Evolutionary conservation across 2,113 vertebrate genomes (phyloP).

Genomic region (Takifugu bimaculatus): DNA sequence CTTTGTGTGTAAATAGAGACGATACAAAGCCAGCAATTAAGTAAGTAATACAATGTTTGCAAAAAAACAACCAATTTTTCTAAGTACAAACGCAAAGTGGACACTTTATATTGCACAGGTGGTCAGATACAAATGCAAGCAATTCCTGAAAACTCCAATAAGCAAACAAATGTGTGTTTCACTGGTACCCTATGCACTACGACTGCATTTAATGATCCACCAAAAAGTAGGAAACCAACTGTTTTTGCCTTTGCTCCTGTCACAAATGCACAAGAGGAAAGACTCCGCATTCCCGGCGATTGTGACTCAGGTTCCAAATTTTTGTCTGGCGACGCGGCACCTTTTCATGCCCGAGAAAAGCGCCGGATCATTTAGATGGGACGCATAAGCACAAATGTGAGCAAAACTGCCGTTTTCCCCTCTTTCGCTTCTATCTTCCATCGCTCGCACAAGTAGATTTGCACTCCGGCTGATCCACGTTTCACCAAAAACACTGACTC

Average conservation of each 20-base stretch:
- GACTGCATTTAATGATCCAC: conserved; percentile 59
- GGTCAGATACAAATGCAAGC: conserved; percentile 46
- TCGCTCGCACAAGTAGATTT: conserved; percentile 47
- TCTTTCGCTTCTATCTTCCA: conserved; percentile 24
- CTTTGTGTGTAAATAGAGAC: conserved; percentile 58
- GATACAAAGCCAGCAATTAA: conserved; percentile 66
- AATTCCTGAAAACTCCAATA: conserved; percentile 38
- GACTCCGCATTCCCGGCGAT: conserved; percentile 43
- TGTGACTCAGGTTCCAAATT: conserved; percentile 58
- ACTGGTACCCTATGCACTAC: conserved; percentile 62
- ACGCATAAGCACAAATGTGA: conserved; percentile 55
- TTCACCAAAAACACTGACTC: conserved; percentile 32
- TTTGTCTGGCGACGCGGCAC: conserved; percentile 27
- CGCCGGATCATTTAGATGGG: conserved; percentile 10
- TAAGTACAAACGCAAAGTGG: conserved; percentile 17
- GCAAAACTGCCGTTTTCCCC: conserved; percentile 53
- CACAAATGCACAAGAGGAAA: conserved; percentile 29
- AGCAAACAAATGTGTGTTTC: conserved; percentile 41
- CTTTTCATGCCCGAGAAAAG: conserved; percentile 28
- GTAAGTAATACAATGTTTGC: conserved; percentile 41
- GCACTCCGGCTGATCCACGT: conserved; percentile 53
- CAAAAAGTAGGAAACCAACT: conserved; percentile 15
- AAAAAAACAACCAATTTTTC: conserved; percentile 43
- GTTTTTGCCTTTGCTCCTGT: conserved; percentile 44
- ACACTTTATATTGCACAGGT: conserved; percentile 44